Evolutionary conservation across 1,140 invertebrate genomes (phyloP), one percentile per base, ranked within the genome.

Genomic region (Drosophila ogumai): DNA sequence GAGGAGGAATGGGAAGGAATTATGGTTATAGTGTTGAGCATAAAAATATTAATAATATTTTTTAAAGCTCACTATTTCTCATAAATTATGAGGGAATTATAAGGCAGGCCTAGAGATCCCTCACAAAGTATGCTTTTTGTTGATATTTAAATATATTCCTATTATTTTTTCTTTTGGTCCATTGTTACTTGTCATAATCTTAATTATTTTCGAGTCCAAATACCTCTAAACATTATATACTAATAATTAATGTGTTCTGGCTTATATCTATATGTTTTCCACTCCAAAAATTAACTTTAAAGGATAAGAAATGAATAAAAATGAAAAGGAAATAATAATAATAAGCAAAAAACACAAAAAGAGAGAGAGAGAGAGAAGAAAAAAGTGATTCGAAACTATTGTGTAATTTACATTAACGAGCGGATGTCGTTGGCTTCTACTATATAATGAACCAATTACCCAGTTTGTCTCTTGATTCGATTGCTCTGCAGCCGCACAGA

Each of bases 321-420:
- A 38, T 22, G 7, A 17, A 67, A 31, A 36, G 9, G 43, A 15
- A 43, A 60, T 32, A 66, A 46, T 46, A 49, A 28, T 54, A 36
- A 54, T 67, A 67, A 49, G 57, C 22, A 3, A n/a, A 52, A 31
- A 22, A 34, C 13, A 19, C 13, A 40, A 57, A 25, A 32, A 28
- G 25, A 25, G 25, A 28, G 5, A 28, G 25, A 28, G 6, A 28
- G 25, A 28, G 13, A 46, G 59, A 13, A 8, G 55, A 50, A 32
- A 65, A 54, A 38, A 54, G 50, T 82, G 47, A 76, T 82, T 79
- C 74, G 49, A 88, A 86, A 86, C 82, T 87, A 88, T 88, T 88
- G 84, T 88, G 84, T 88, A 88, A 88, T 90, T 88, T 90, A 88
- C 84, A 88, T 88, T 88, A 88, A 84, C 84, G 74, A 88, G 80